Conservation (phyloP, 2,797 vertebrate species). For the Sebastes minor region DNA sequence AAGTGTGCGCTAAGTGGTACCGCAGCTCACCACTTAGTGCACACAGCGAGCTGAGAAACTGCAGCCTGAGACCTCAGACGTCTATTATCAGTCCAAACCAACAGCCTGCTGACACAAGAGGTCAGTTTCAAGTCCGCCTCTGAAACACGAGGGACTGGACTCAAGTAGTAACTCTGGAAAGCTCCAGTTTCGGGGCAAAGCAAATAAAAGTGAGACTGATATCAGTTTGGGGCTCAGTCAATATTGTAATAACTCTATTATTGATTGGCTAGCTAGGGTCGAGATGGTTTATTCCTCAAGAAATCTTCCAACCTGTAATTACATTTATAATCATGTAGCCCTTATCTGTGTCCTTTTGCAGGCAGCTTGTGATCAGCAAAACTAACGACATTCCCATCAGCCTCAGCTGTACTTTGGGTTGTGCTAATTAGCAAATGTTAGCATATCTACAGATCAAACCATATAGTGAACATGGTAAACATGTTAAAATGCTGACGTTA, state of each 20-base stretch:
- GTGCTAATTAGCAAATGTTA: background rate
- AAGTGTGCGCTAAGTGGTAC: slow-evolving; percentile 39
- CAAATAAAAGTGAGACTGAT: background rate
- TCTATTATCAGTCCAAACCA: slow-evolving; percentile 30
- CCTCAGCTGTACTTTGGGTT: background rate
- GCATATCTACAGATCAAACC: background rate
- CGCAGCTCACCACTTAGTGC: slow-evolving; percentile 22
- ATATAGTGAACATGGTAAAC: background rate
- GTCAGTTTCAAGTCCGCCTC: background rate
- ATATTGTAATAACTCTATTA: background rate
- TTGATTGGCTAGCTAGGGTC: background rate
- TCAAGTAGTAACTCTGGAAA: background rate
- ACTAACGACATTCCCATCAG: background rate
- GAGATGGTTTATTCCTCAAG: background rate
- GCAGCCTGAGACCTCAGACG: slow-evolving; percentile 26
- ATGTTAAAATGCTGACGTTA: background rate
- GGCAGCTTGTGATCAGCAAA: background rate
- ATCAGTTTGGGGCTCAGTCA: background rate
- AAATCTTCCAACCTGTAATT: background rate
- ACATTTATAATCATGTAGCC: background rate
- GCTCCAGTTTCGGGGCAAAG: background rate
- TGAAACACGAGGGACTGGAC: background rate
- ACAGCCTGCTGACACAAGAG: background rate
- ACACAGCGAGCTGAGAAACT: slow-evolving; percentile 19
- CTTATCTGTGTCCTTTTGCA: background rate